Percentiles rank a stretch among this genome's conserved stretches.
phyloP scores from a whole-genome alignment of 2,113 vertebrate species.

The Saccopteryx leptura region DNA sequence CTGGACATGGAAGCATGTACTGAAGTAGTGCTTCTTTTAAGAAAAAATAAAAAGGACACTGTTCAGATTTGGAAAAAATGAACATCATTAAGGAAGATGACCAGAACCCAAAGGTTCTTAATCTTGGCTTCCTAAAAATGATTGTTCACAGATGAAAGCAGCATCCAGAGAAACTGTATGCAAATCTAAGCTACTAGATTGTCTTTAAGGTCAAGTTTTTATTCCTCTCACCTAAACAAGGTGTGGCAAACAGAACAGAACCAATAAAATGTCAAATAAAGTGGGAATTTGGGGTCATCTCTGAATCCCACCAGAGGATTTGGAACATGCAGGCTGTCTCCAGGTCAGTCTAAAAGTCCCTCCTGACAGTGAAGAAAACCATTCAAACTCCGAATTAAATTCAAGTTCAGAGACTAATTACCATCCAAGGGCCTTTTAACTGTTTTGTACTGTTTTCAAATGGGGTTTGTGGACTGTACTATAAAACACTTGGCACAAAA shows the following conservation, averaged over 20 bases:
- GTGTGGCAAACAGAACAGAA: slow-evolving; percentile 1
- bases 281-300: neutral
- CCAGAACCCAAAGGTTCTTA: neutral
- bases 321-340: slow-evolving; percentile 1
- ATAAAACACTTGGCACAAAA: slow-evolving; percentile 50
- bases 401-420: slow-evolving; percentile 72
- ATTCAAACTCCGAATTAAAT: slow-evolving; percentile 68
- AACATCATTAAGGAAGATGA: neutral
- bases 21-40: slow-evolving; percentile 6
- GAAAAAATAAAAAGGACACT: neutral
- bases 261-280: slow-evolving; percentile 28
- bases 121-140: slow-evolving; percentile 30
- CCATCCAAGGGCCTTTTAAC: slow-evolving; percentile 57
- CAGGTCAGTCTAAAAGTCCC: neutral
- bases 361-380: slow-evolving; percentile 47
- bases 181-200: neutral
- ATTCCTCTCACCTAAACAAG: slow-evolving; percentile 8
- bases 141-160: neutral
- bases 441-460: slow-evolving; percentile 55
- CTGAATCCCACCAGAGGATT: neutral
- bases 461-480: slow-evolving; percentile 36
- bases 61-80: neutral
- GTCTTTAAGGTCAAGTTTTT: neutral
- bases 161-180: neutral
- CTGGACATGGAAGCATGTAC: neutral